Evolutionary conservation across 2,113 vertebrate genomes (phyloP).

Genomic region (Paramormyrops kingsleyae): DNA sequence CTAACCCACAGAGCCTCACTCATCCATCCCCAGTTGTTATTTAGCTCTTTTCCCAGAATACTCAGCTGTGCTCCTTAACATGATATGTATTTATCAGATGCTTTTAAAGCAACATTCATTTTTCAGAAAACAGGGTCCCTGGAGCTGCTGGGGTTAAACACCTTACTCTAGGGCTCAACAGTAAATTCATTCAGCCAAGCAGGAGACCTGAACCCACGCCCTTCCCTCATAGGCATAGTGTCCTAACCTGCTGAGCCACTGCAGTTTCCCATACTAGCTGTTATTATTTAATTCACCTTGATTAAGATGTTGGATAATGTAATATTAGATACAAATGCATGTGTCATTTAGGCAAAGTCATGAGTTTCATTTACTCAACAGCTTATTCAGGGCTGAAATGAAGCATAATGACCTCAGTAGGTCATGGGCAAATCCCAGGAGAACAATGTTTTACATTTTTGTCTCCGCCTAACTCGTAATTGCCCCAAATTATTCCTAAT

Average conservation of each 20-base stretch:
- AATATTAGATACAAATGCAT: neutral
- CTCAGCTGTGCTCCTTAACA: neutral
- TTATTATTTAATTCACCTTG: neutral
- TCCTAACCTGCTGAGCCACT: neutral
- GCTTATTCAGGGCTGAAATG: neutral
- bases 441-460: conserved; percentile 26
- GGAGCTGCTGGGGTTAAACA: neutral
- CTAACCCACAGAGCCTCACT: neutral
- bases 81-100: neutral
- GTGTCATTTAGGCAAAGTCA: neutral
- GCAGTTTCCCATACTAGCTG: neutral
- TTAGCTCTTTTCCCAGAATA: neutral
- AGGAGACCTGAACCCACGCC: neutral
- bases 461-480: neutral
- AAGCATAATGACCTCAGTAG: neutral
- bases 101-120: neutral
- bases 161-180: neutral
- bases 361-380: neutral
- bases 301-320: neutral
- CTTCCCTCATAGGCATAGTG: neutral
- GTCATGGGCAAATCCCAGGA: conserved; percentile 17
- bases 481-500: conserved; percentile 1
- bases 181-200: neutral
- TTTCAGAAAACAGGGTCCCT: neutral
- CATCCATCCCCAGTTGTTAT: neutral